Base-by-base conservation (phyloP, 1,140 invertebrate species). In the Drosophila arawakana region DNA sequence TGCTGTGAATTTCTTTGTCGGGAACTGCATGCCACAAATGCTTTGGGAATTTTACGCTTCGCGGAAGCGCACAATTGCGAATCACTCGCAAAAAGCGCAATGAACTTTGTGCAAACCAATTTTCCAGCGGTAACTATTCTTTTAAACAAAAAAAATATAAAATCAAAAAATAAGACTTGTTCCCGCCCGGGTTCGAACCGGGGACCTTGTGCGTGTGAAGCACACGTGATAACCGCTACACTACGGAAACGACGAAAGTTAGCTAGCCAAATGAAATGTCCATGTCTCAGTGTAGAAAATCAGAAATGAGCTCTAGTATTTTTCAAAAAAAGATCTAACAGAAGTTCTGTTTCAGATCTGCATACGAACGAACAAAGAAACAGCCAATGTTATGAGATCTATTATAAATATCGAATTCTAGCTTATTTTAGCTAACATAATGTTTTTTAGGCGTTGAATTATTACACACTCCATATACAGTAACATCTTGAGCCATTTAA, bases 31-130 rank as follows among this genome's bases (percentile, higher is more conserved):
- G 95, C 96, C 63, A 95, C 95, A 50, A 99, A 99, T 94, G 97
- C 97, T 35, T 95, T 99, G 88, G 97, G 97, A 84, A 97, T 97
- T 93, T 93, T 83, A 89, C 97, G 97, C 93, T 98, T 99, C 95
- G 97, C 98, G 69, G 97, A 98, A 93, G 96, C 96, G 72, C 97
- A 98, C 93, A 97, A 97, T 92, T 97, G 97, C 92, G 94, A 94
- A 82, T 95, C 97, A 80, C 93, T 99, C 78, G 95, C 96, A 81
- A 95, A 96, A 75, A 95, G 96, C 92, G 96, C 97, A 77, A 93
- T 97, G 92, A 95, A 95, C 79, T 98, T 96, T 93, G 97, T 98
- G 82, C 95, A 97, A 93, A 94, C 96, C 80, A 95, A 98, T 94
- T 99, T 99, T 94, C 95, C 96, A 85, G 94, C 96, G 93, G 95